Percentiles rank a stretch among this genome's conserved stretches.
Evolutionary conservation across 1,140 invertebrate genomes (phyloP).

Genomic region (Drosophila ironensis): DNA sequence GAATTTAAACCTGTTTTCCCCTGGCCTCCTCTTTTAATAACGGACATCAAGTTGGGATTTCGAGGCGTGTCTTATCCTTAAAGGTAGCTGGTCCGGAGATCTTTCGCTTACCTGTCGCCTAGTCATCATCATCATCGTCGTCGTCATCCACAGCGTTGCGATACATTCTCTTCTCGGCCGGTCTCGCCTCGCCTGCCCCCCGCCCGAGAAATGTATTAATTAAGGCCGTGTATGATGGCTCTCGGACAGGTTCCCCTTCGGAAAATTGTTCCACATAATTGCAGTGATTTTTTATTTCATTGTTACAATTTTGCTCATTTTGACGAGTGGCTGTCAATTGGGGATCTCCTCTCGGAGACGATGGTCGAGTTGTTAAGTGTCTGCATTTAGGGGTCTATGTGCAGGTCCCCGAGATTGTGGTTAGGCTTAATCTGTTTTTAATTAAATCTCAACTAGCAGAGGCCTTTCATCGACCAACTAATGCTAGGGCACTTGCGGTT

Average conservation of each 20-base stretch:
- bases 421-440: constrained; percentile 17
- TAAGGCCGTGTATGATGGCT: constrained; percentile 43
- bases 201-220: constrained; percentile 65
- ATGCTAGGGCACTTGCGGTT: neutral
- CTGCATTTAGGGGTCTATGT: constrained; percentile 23
- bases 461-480: neutral
- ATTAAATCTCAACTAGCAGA: constrained; percentile 14
- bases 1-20: constrained; percentile 51
- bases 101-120: constrained; percentile 41
- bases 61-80: constrained; percentile 67
- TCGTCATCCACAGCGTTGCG: constrained; percentile 25
- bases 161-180: constrained; percentile 35
- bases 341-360: constrained; percentile 2
- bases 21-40: constrained; percentile 72
- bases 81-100: constrained; percentile 19
- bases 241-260: constrained; percentile 16
- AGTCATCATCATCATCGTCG: constrained; percentile 26
- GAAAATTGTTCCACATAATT: constrained; percentile 55
- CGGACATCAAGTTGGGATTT: constrained; percentile 60
- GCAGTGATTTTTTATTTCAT: constrained; percentile 63
- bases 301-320: constrained; percentile 44
- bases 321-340: constrained; percentile 51
- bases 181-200: neutral
- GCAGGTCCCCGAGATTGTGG: constrained; percentile 16
- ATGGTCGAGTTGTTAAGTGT: constrained; percentile 51